These are phyloP conservation scores for Cheirogaleus major DNA, from an alignment of 2,797 vertebrate species.

Conservation along the genomic window DNA sequence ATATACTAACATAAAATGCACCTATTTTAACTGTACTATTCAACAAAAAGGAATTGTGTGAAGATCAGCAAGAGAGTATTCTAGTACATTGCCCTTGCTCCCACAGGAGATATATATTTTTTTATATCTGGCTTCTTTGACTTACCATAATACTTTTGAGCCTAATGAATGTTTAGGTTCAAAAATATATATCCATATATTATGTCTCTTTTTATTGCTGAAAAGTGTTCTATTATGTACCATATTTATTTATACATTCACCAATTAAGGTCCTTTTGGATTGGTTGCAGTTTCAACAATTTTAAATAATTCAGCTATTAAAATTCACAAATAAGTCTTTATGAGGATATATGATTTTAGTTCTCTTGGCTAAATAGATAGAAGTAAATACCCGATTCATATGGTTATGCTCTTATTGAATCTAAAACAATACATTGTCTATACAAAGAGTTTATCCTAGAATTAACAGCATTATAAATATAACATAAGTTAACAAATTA, in stretches of 20 bases:
- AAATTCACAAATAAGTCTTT: not conserved
- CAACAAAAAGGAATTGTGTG: not conserved
- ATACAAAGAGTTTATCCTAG: not conserved
- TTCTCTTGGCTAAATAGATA: not conserved
- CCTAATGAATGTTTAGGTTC: not conserved
- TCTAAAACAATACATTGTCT: not conserved
- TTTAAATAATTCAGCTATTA: not conserved
- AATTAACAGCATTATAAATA: not conserved
- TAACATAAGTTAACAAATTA: conserved; percentile 3
- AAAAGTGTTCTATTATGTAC: not conserved
- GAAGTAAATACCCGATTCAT: not conserved
- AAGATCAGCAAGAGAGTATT: not conserved
- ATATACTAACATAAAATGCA: not conserved
- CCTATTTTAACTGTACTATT: not conserved
- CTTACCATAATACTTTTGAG: not conserved
- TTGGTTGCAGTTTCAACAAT: not conserved
- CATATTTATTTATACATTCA: not conserved
- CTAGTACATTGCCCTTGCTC: not conserved
- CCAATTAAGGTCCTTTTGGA: not conserved
- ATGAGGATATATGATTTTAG: not conserved
- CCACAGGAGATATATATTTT: not conserved
- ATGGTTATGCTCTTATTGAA: not conserved
- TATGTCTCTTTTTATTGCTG: not conserved
- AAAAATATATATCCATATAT: not conserved
- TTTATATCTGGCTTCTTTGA: not conserved